Conservation (phyloP, 2,797 vertebrate species). For the Myotis planiceps region DNA sequence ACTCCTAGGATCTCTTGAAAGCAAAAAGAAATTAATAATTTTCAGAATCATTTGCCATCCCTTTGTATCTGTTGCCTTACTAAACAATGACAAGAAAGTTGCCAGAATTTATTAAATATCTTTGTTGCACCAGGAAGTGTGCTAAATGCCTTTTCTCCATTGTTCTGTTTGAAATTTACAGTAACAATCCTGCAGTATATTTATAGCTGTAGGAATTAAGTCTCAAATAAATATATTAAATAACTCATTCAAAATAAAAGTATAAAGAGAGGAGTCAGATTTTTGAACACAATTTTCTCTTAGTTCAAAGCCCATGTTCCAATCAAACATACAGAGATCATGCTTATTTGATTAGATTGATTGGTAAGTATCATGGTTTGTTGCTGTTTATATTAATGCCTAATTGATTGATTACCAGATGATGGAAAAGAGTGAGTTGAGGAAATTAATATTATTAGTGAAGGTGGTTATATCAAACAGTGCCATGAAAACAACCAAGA, state of each 20-base stretch:
- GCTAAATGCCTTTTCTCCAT: background rate
- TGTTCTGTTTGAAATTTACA: background rate
- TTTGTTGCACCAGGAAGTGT: background rate
- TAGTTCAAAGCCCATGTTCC: background rate
- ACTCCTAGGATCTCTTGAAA: background rate
- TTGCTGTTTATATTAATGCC: background rate
- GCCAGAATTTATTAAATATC: background rate
- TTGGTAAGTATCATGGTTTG: background rate
- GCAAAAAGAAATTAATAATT: background rate
- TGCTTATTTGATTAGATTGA: background rate
- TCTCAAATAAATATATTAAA: background rate
- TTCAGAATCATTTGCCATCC: background rate
- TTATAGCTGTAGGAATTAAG: background rate
- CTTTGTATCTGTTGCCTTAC: background rate
- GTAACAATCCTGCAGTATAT: background rate
- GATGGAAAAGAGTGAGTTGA: background rate
- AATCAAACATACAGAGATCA: background rate
- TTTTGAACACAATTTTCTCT: background rate
- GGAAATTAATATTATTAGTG: background rate
- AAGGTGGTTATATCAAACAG: background rate
- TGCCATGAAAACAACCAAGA: background rate
- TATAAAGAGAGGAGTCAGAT: background rate
- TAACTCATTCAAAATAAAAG: background rate
- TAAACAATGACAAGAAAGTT: background rate
- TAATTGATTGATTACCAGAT: background rate